phyloP scores from a whole-genome alignment of 1,140 invertebrate species.

The Leguminivora glycinivorella region DNA sequence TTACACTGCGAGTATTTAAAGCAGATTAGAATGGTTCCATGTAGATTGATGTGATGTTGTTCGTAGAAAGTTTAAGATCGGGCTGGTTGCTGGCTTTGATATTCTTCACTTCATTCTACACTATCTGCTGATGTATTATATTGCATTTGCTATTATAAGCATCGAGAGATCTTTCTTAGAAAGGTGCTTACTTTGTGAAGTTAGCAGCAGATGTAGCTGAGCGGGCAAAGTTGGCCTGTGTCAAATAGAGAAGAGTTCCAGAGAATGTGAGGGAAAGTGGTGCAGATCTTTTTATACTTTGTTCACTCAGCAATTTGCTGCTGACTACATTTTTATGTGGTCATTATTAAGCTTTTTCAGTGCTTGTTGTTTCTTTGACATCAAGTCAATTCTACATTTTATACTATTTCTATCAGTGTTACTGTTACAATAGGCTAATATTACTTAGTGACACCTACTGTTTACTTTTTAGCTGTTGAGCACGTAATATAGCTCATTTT shows the following conservation, averaged over 20 bases:
- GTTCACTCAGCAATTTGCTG: not conserved
- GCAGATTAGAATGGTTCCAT: conserved; percentile 18
- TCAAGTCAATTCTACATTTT: not conserved
- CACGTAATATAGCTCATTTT: conserved; percentile 1
- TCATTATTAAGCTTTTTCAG: not conserved
- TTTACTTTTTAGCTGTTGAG: not conserved
- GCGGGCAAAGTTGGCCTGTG: not conserved
- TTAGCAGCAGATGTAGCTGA: not conserved
- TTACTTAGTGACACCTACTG: conserved; percentile 7
- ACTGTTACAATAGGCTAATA: conserved; percentile 6
- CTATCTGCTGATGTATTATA: not conserved
- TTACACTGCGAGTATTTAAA: not conserved
- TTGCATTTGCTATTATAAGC: conserved; percentile 10
- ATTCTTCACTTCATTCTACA: conserved; percentile 17
- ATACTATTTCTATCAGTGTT: conserved; percentile 7
- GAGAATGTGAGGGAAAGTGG: too few species aligned
- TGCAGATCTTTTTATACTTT: not conserved
- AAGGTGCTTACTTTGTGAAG: not conserved
- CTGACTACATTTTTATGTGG: not conserved
- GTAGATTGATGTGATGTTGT: conserved; percentile 21
- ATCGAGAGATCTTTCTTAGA: not conserved
- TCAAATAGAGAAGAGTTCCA: too few species aligned
- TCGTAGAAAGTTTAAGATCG: conserved; percentile 19
- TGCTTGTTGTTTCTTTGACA: not conserved
- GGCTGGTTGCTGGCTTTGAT: not conserved